Conservation (phyloP, 1,140 invertebrate genomes). For the Zaprionus nigranus region DNA sequence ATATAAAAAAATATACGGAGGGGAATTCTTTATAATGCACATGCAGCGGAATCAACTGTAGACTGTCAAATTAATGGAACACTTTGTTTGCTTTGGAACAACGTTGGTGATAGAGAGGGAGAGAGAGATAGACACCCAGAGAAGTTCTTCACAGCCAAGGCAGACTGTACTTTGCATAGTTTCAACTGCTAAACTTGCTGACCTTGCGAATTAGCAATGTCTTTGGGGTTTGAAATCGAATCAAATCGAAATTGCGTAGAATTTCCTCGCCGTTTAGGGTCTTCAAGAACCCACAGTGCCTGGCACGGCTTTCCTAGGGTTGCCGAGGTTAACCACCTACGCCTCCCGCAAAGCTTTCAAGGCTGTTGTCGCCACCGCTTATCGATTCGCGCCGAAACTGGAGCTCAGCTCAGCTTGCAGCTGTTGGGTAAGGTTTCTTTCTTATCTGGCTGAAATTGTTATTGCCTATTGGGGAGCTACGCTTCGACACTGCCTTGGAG, state of each 20-base stretch:
- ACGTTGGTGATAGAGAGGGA: not conserved
- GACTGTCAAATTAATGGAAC: not conserved
- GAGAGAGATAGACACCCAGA: too few relatives aligned
- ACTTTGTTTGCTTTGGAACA: not conserved
- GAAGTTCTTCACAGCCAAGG: not conserved
- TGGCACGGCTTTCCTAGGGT: slow-evolving; percentile 8
- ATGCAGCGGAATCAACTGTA: not conserved
- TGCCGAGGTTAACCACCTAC: too few relatives aligned
- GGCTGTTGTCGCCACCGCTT: slow-evolving; percentile 8
- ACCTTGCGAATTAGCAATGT: slow-evolving; percentile 30
- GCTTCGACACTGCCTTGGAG: slow-evolving; percentile 19
- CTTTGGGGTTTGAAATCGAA: not conserved
- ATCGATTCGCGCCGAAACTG: slow-evolving; percentile 41
- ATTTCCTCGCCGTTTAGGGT: not conserved
- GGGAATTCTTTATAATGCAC: not conserved
- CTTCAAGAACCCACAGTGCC: not conserved
- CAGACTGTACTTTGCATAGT: not conserved
- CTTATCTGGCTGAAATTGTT: slow-evolving; percentile 23
- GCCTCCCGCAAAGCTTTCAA: slow-evolving; percentile 18
- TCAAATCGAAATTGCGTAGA: not conserved
- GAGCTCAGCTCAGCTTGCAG: slow-evolving; percentile 3
- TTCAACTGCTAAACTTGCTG: slow-evolving; percentile 16
- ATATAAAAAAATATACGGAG: not conserved
- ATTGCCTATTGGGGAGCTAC: not conserved
- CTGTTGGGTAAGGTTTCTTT: not conserved